Evolutionary conservation across 35 echinoderm and acorn worm species (phyloP), one percentile per base, ranked within the genome.

Genomic region (Acanthaster planci): DNA sequence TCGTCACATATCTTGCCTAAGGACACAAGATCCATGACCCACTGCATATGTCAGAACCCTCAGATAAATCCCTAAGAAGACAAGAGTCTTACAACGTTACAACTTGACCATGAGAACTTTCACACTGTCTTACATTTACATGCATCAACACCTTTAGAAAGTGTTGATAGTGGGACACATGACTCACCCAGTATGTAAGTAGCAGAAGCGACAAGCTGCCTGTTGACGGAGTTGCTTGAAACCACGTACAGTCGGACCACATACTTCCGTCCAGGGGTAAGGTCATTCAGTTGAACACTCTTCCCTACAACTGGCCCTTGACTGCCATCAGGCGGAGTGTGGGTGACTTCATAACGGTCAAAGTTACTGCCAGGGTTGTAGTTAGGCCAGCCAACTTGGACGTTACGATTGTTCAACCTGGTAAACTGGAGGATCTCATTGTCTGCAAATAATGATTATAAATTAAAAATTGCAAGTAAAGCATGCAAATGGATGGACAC

Each of bases 241-340:
- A 34, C 39, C 7, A 15, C n/a, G 40, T 57, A 88, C 19, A 88
- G 77, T 7, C 31, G 38, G 60, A 88, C 57, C 27, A 16, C 44
- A 40, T 88, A 88, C 32, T 52, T 16, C 78, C 50, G 77, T 30
- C 86, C 86, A 1, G 86, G 86, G 9, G 86, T 88, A 1, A 88
- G 78, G 29, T 80, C 16, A 30, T 2, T 27, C 32, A 80, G 76
- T 7, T 54, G 14, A 27, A 31, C n/a, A 79, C 14, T 79, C 19
- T 53, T 39, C 18, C 7, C 30, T 5, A 0, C 0, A 0, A 57
- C 51, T n/a, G 37, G 2, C 18, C 39, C 2, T 26, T 64, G 82
- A 2, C 8, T 60, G 51, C 89, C 89, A 52, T 85, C 67, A 12
- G 51, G 42, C 7, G 89, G 89, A 8, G 36, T 60, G 51, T 90